phyloP scores from a whole-genome alignment of 2,113 vertebrate species.

The Fulmarus glacialis region DNA sequence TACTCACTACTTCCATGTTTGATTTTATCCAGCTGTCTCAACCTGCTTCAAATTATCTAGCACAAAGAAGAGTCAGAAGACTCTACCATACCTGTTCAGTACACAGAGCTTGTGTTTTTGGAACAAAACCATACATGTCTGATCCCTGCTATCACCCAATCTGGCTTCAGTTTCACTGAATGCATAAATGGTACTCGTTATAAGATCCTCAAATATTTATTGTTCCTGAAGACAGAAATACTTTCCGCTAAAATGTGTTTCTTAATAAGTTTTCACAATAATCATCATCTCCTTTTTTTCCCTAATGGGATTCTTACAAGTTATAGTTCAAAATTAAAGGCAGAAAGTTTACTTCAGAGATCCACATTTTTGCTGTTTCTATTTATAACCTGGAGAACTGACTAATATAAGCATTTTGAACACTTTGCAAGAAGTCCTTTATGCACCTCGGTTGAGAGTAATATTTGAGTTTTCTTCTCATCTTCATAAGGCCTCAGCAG shows the following conservation, averaged over 20 bases:
- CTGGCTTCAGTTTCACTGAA: background rate
- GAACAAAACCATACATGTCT: background rate
- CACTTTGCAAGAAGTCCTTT: background rate
- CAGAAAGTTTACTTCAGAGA: background rate
- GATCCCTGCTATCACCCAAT: background rate
- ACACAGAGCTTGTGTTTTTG: background rate
- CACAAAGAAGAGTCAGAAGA: background rate
- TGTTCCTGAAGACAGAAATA: background rate
- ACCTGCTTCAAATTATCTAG: background rate
- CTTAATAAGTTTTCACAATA: background rate
- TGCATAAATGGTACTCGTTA: background rate
- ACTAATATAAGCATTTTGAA: background rate
- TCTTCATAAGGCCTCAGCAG: background rate
- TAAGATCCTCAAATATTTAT: background rate
- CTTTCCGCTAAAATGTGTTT: background rate
- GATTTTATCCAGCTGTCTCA: background rate
- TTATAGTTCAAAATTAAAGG: background rate
- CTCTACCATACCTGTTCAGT: background rate
- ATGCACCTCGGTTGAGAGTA: background rate
- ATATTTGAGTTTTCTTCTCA: background rate
- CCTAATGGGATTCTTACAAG: background rate
- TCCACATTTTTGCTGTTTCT: background rate
- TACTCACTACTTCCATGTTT: background rate
- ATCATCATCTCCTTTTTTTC: background rate
- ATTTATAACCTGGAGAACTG: background rate